Base-by-base conservation (phyloP, 2,888 invertebrate species). In the Pandemis cinnamomeana region DNA sequence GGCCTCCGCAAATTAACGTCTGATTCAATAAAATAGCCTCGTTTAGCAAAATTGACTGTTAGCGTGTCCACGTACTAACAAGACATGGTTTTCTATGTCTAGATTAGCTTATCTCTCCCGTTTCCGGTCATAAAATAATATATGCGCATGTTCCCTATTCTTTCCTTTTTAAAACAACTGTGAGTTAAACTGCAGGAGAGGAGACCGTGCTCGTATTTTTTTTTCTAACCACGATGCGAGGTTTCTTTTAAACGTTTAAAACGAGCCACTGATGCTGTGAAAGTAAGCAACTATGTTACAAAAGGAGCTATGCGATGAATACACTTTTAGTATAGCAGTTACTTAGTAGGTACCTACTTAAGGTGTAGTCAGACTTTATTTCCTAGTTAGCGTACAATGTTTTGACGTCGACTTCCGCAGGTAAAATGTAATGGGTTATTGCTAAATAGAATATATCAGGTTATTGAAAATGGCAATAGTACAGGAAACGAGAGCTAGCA, bases 181-280 rank as follows among this genome's bases (percentile, higher is more conserved):
- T 27, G 58, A 58, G 11, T 11, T 27, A 5, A 58, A 58, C 27
- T 58, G 58, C 10, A 27, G 58, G 8, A 20, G 58, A 20, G 20
- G 20, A 20, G 20, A 20, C 20, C 60, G 58, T 71, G 48, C 51
- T 71, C 41, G 58, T 42, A 20, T 36, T 36, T 67, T 60, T 71
- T 55, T 71, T 71, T 67, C 20, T 20, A 27, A 42, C 48, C 71
- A 46, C 66, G 66, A 41, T 41, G 15, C 71, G 72, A 2, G 67
- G 46, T 67, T 70, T 72, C 60, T 48, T 71, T 71, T 51, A 51
- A 60, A 51, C 42, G 58, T 67, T 71, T 42, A 15, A 42, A 66
- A 71, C 58, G 15, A 46, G 36, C 46, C 46, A 64, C 64, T 8
- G 41, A 8, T 20, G 41, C 8, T 41, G 27, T 44, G n/a, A 20